Evolutionary conservation across 2,888 invertebrate genomes (phyloP), one percentile per base, ranked within the genome.

Genomic region (Scrobipalpa costella): DNA sequence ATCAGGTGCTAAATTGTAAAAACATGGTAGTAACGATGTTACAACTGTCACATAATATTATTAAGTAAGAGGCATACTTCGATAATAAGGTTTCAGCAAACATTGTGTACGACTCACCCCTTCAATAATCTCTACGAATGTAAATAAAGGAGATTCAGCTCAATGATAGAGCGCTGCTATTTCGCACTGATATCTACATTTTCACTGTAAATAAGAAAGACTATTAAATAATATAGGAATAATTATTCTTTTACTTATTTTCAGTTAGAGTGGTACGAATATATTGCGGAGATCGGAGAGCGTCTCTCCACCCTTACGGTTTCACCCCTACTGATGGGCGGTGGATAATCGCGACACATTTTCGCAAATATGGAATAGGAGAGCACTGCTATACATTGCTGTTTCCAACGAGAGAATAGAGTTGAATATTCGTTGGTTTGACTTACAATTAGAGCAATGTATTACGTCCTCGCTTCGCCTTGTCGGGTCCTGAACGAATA

Each of bases 311-410:
- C 55, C 55, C 34, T 27, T 15, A 15, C 55, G n/a, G 7, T 8
- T n/a, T 15, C 52, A 27, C 13, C 55, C 55, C 33, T 27, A 34
- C 55, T 55, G 55, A 55, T 15, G 55, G 34, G 34, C 55, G 33
- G 34, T n/a, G 55, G 34, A 15, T 34, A n/a, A n/a, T 55, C 33
- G 13, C 34, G 47, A 7, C 5, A 47, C 50, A 19, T 52, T 21
- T 13, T 19, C 50, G 21, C 50, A 21, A 19, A 52, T 1, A 27
- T 13, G 50, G 13, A 27, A 13, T n/a, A n/a, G 3, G 13, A 52
- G 21, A 7, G 11, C 50, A 52, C 21, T 21, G 19, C 13, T 7
- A 44, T 27, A 27, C 55, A 55, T 34, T 34, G 55, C n/a, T 27
- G 33, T 7, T 55, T 55, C 21, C 50, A 13, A 15, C 44, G 15